phyloP scores from a whole-genome alignment of 2,113 vertebrate species.

The Tachysurus vachellii region DNA sequence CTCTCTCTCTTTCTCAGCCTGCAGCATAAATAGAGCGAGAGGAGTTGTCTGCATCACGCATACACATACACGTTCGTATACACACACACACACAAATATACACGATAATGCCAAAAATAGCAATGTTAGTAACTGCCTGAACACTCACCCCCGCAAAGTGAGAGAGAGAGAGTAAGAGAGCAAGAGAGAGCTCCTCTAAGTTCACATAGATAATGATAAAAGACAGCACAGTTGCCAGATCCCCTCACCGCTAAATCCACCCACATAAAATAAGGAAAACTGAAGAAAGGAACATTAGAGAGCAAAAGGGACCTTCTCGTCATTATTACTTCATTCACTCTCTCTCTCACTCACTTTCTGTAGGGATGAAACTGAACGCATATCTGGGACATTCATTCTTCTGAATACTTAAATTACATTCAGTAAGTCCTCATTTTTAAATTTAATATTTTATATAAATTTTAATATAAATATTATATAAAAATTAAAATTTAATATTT shows the following conservation, averaged over 20 bases:
- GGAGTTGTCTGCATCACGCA: background rate
- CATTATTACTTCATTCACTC: background rate
- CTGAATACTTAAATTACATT: background rate
- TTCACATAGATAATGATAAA: background rate
- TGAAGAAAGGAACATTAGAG: background rate
- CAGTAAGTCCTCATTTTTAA: background rate
- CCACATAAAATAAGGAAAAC: background rate
- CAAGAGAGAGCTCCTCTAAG: conserved; percentile 37
- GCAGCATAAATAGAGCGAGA: background rate
- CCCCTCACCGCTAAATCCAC: background rate
- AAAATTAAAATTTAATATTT: too few relatives aligned
- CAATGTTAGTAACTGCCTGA: conserved; percentile 66
- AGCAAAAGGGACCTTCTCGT: background rate
- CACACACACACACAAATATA: conserved; percentile 27
- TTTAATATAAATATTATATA: too few relatives aligned
- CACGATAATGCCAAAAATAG: conserved; percentile 65
- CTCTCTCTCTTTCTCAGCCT: background rate
- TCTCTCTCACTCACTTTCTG: background rate
- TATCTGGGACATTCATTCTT: background rate
- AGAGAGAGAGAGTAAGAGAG: conserved; percentile 48
- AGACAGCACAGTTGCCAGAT: background rate
- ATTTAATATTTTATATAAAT: background rate
- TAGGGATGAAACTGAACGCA: background rate
- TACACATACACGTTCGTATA: conserved; percentile 6
- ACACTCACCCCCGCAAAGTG: conserved; percentile 11